Conservation (phyloP, 1,140 invertebrate species). For the Coelopa frigida region DNA sequence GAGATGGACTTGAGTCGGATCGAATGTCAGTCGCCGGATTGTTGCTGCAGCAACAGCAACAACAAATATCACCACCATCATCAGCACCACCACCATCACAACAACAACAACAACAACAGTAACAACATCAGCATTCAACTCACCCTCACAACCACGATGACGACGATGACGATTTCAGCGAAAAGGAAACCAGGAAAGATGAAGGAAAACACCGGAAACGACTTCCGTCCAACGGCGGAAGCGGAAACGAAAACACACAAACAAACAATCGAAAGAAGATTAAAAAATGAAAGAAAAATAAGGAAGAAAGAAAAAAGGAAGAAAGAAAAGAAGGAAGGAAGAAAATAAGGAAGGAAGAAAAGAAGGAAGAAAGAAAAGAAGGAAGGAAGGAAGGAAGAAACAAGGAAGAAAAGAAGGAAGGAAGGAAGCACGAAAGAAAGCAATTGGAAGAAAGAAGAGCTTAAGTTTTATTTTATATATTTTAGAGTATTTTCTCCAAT, state of each 20-base stretch:
- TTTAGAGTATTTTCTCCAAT: too few species aligned
- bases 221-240: too few species aligned
- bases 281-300: not conserved
- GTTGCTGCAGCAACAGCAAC: too few species aligned
- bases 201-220: too few species aligned
- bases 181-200: too few species aligned
- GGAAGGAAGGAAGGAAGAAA: not conserved
- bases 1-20: too few species aligned
- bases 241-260: not conserved
- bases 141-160: not conserved
- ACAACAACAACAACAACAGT: constrained; percentile 12
- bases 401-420: not conserved
- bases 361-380: not conserved
- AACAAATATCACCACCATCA: too few species aligned
- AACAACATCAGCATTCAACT: constrained; percentile 13
- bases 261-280: not conserved
- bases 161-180: too few species aligned
- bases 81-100: constrained; percentile 11
- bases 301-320: not conserved
- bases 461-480: constrained; percentile 1
- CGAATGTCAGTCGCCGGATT: too few species aligned
- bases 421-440: not conserved
- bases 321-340: constrained; percentile 3
- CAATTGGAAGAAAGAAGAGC: constrained; percentile 1
- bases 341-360: not conserved